Evolutionary conservation across 2,888 invertebrate genomes (phyloP), one percentile per base, ranked within the genome.

Genomic region (Melipona beecheii): DNA sequence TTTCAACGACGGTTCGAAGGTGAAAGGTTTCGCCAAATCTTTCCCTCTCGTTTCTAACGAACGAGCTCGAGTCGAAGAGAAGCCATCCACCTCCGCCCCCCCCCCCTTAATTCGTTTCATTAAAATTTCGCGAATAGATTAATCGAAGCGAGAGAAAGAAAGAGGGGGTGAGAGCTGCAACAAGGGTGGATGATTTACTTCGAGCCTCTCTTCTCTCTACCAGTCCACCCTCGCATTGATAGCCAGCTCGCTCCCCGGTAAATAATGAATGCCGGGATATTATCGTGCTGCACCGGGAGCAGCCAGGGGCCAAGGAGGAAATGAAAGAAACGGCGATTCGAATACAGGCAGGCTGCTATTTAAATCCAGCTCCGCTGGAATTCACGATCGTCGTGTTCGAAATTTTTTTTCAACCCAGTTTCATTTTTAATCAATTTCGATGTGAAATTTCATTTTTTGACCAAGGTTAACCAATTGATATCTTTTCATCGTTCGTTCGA

Each of bases 211-310:
- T 82, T 75, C 64, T 85, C 75, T 84, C 62, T 80, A 15, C 68
- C 3, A 69, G 13, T 62, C 27, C 78, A 73, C 73, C 78, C 75
- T 72, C 69, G 58, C 72, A 64, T 79, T 70, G 76, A 84, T 71
- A 60, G 74, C 27, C 73, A 60, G 52, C 15, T 66, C 70, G 27
- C 49, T 52, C 21, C 71, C 21, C 27, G 76, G 74, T 85, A 85
- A 85, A 85, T 85, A 85, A 85, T 56, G 76, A 83, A 85, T 49
- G 77, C 56, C 60, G 21, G 76, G 79, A 85, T 74, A 75, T 82
- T 58, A 68, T 68, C 19, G 69, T 21, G 19, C 68, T n/a, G 52
- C n/a, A 17, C 36, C 15, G 19, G 19, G 11, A 0, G 9, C 24
- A 0, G 9, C 24, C 24, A 19, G 27, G 17, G 4, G 1, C 36